phyloP scores from a whole-genome alignment of 2,113 vertebrate genomes.

The Ardeotis arabs region DNA sequence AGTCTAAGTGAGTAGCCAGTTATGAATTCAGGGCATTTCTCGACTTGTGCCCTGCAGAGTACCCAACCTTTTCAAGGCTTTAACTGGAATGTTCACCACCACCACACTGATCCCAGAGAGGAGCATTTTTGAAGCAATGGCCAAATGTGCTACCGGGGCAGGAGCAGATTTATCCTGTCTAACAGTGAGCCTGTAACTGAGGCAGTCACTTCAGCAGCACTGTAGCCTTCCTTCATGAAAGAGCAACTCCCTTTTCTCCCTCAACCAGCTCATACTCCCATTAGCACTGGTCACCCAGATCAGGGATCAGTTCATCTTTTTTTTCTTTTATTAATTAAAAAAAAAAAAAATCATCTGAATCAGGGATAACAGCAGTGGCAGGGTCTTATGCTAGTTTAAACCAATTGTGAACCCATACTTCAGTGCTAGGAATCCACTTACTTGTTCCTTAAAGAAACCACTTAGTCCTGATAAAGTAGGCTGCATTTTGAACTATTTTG shows the following conservation, averaged over 20 bases:
- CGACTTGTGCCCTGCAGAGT: neutral
- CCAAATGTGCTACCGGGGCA: too few species aligned
- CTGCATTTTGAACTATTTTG: neutral
- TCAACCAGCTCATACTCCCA: neutral
- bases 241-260: neutral
- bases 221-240: neutral
- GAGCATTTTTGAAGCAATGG: neutral
- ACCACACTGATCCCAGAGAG: neutral
- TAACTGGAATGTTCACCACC: neutral
- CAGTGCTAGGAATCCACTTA: neutral
- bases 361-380: neutral
- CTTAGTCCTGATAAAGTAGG: neutral
- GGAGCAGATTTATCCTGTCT: neutral
- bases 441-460: neutral
- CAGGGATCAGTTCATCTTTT: neutral
- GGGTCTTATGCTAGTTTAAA: neutral
- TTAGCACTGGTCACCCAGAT: neutral
- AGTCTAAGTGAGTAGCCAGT: neutral
- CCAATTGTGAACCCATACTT: neutral
- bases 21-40: constrained; percentile 3
- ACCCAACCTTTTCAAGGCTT: neutral
- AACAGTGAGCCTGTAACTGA: neutral
- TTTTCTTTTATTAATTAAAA: neutral
- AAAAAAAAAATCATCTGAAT: neutral
- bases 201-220: neutral